Evolutionary conservation across 2,888 invertebrate species (phyloP), one percentile per base, ranked within the genome.

Genomic region (Sesia apiformis): DNA sequence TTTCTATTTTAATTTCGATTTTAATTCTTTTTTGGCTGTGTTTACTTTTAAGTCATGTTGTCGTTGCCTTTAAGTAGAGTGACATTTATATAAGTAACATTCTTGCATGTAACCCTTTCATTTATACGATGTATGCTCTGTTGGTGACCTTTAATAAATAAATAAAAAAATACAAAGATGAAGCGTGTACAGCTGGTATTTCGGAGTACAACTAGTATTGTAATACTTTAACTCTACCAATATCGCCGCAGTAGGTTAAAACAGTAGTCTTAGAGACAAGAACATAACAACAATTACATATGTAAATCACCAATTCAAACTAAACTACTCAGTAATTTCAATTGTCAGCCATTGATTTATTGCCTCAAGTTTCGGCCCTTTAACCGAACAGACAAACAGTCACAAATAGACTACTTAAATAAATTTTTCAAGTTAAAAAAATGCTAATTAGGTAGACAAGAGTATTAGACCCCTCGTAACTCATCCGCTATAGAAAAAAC

Each of bases 371-470:
- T 67, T 70, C 63, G 71, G 77, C 76, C 73, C 76, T 81, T 78
- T 72, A 63, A 53, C 62, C 64, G 53, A 46, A 66, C 65, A 60
- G 62, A 74, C 75, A 77, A 76, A 80, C 78, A 81, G 65, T 59
- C 66, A 71, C 67, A 75, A 78, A 80, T 74, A 75, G 71, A 67
- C 80, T 79, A 80, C 84, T 76, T 77, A 76, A 79, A 80, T 78
- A 78, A 70, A 77, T 80, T 77, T 81, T 78, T 79, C 74, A 76
- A 64, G 64, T 57, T 69, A 69, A 63, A 73, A 68, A 78, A 77
- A 81, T 80, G 78, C 69, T 72, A 78, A 74, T 72, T 58, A 7
- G 3, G 39, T 41, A 1, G 23, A 57, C 56, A 56, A 52, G 38
- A 39, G 51, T 53, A 53, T 4, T 49, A 58, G 53, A 46, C 56